These are phyloP conservation scores for Cynaeus angustus DNA, from an alignment of 2,888 invertebrate genomes.

Conservation along the genomic window DNA sequence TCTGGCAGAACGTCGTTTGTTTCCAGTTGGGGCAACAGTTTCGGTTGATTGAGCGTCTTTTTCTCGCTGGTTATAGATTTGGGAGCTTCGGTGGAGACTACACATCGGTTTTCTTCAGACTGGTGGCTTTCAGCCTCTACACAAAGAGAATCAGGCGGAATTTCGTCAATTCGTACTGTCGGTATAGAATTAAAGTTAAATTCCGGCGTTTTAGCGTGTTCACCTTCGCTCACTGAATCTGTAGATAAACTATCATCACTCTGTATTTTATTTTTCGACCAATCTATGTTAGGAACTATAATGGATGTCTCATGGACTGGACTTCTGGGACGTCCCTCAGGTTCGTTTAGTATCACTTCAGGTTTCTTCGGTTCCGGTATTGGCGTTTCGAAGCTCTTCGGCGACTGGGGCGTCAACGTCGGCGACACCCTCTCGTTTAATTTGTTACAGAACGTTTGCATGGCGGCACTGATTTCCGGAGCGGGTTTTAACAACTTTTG, in stretches of 20 bases:
- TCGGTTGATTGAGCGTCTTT: constrained; percentile 70
- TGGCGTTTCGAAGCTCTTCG: constrained; percentile 22
- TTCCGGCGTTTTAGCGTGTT: constrained; percentile 67
- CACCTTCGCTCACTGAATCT: constrained; percentile 70
- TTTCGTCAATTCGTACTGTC: constrained; percentile 62
- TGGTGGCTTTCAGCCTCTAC: constrained; percentile 49
- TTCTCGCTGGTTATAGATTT: constrained; percentile 69
- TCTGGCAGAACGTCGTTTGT: constrained; percentile 60
- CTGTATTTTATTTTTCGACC: constrained; percentile 71
- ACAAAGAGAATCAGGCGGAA: constrained; percentile 66
- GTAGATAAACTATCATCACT: constrained; percentile 78
- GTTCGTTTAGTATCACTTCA: constrained; percentile 65
- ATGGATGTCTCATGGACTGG: constrained; percentile 79
- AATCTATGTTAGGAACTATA: constrained; percentile 77
- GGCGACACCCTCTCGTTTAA: constrained; percentile 68
- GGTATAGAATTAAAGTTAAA: constrained; percentile 54
- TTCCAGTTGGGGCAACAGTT: constrained; percentile 66
- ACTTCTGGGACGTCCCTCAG: constrained; percentile 75
- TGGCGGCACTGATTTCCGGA: constrained; percentile 77
- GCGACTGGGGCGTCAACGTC: constrained; percentile 50
- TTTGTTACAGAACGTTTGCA: constrained; percentile 79
- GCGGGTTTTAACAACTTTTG: constrained; percentile 90
- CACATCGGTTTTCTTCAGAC: constrained; percentile 50
- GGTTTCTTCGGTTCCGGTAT: constrained; percentile 27
- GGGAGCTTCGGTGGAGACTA: constrained; percentile 49